Conservation (phyloP, 2,888 invertebrate genomes). For the Nephrotoma appendiculata region DNA sequence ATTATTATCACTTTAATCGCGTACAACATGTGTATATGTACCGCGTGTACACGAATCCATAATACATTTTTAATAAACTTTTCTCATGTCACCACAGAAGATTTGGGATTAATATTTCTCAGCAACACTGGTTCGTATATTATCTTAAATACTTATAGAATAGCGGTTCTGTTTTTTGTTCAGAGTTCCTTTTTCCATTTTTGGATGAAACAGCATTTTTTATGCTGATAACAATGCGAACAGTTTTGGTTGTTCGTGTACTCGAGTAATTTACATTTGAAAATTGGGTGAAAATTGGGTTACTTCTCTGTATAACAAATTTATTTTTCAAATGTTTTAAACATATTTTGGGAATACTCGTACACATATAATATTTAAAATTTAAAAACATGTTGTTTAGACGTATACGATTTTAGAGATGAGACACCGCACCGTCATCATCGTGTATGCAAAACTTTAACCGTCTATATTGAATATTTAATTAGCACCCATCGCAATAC, state of each 20-base stretch:
- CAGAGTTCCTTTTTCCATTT: too few species aligned
- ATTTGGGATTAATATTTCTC: not conserved
- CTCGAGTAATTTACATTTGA: not conserved
- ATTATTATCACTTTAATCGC: not conserved
- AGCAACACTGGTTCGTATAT: not conserved
- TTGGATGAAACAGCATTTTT: not conserved
- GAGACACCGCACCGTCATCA: not conserved
- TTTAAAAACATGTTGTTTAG: not conserved
- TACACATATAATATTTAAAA: too few species aligned
- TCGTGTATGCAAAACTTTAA: not conserved
- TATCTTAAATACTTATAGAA: not conserved
- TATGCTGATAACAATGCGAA: not conserved
- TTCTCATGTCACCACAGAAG: not conserved
- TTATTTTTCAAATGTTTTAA: not conserved
- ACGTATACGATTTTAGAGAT: not conserved
- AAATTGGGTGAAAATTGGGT: not conserved
- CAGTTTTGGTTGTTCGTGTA: not conserved
- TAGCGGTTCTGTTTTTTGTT: not conserved
- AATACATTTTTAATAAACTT: not conserved
- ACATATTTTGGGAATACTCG: not conserved
- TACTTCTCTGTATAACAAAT: not conserved
- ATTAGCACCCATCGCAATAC: not conserved
- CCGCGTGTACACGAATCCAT: not conserved
- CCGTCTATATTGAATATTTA: not conserved
- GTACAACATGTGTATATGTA: not conserved